These are phyloP conservation scores for Jaculus jaculus DNA, from an alignment of 2,113 vertebrate species.

Conservation along the genomic window DNA sequence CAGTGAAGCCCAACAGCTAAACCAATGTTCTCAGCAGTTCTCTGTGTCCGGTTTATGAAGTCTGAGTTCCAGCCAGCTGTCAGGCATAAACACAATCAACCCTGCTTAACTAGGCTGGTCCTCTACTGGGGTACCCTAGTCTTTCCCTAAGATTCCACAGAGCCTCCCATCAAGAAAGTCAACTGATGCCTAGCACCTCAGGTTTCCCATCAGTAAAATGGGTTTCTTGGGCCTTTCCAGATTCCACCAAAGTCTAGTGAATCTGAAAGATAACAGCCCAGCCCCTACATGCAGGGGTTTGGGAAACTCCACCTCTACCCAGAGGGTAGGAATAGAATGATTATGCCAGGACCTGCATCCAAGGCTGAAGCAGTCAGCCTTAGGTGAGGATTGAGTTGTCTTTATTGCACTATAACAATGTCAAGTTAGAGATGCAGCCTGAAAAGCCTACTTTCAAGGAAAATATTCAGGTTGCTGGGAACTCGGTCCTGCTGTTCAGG, in stretches of 20 bases:
- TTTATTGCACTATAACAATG: constrained; percentile 75
- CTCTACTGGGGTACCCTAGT: neutral
- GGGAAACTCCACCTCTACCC: neutral
- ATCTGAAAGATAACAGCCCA: neutral
- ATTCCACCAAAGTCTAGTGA: neutral
- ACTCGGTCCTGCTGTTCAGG: constrained; percentile 25
- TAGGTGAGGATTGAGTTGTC: neutral
- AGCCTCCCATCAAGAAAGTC: constrained; percentile 28
- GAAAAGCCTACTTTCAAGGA: constrained; percentile 61
- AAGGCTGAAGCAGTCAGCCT: constrained; percentile 10
- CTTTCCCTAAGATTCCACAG: neutral
- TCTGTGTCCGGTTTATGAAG: neutral
- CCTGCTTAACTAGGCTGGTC: neutral
- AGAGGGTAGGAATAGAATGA: constrained; percentile 15
- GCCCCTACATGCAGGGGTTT: neutral
- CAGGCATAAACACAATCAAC: no score
- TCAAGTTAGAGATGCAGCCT: constrained; percentile 19
- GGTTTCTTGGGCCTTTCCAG: constrained; percentile 24
- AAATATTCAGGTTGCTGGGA: constrained; percentile 12
- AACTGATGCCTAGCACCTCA: neutral
- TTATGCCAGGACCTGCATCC: constrained; percentile 14
- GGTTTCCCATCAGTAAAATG: constrained; percentile 26
- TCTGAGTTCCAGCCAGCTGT: neutral
- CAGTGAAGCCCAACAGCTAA: constrained; percentile 21
- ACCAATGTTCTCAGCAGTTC: constrained; percentile 21